Base-by-base conservation (phyloP, 2,113 vertebrate genomes). In the Bothrops jararaca region DNA sequence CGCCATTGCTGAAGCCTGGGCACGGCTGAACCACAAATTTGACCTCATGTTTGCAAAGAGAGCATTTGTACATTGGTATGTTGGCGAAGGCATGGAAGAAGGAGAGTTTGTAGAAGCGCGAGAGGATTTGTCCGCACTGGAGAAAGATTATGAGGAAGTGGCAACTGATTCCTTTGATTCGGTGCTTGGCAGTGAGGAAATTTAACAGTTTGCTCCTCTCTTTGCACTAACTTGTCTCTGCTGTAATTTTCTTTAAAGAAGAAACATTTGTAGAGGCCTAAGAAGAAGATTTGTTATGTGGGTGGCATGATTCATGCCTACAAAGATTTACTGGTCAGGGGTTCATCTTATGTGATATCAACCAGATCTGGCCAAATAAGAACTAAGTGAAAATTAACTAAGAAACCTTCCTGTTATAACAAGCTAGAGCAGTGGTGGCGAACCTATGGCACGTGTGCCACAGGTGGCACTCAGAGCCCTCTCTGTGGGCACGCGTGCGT, bases 141-240 rank as follows among this genome's bases (percentile, higher is more conserved):
- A 98, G 95, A 98, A 98, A 87, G 97, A 98, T 94, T 98, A 98
- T 52, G 98, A 98, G 93, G 97, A 98, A 95, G 97, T 98, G 88
- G 97, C 95, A 52, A 96, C 95, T 3, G 97, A 98, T 90, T 97
- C 97, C 0, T 96, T 97, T 95, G 97, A 97, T 85, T 97, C 97
- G 74, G 94, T 96, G 90, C 95, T 96, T 15, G 95, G 97, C 86
- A 95, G 93, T 91, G 96, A 97, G 88, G 96, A 97, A 91, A 96
- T 93, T 95, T 97, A 97, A 93, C 57, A 96, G 26, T 34, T 12
- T 50, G 93, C 92, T 92, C 93, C 90, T 89, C 60, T 89, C 69
- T 57, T 89, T 53, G 42, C 85, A 54, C 42, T 13, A 56, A 48
- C 42, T 53, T 53, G 90, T 57, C n/a, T 93, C 48, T 34, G 1